These are phyloP conservation scores for Sarcoramphus papa DNA, from an alignment of 2,797 vertebrate species.

Conservation along the genomic window DNA sequence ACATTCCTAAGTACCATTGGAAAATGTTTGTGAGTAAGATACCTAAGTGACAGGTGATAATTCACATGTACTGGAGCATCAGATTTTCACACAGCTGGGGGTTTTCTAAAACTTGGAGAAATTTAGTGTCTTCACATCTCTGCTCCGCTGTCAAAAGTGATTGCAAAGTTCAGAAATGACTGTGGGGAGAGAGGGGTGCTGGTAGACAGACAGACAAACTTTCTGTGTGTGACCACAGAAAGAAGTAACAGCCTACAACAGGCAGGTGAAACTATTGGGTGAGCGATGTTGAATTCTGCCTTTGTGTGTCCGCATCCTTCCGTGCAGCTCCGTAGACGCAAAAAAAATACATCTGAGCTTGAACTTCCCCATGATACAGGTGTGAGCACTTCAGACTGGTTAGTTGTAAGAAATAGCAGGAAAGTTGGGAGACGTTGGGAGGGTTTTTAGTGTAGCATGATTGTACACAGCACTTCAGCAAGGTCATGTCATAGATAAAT, in stretches of 20 bases:
- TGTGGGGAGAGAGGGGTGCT: not conserved
- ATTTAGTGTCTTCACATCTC: not conserved
- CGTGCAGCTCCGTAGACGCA: fast-evolving
- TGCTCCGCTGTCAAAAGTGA: not conserved
- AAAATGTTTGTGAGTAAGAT: not conserved
- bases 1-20: not conserved
- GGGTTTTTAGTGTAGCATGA: not conserved
- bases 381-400: not conserved
- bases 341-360: not conserved
- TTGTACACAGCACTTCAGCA: not conserved
- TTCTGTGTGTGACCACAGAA: not conserved
- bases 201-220: not conserved
- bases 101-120: not conserved
- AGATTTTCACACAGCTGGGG: not conserved
- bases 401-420: not conserved
- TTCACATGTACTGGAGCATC: not conserved
- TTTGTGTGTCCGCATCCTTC: not conserved
- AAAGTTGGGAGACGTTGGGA: not conserved
- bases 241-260: not conserved
- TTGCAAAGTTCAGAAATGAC: not conserved
- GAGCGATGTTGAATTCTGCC: not conserved
- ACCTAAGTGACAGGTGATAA: not conserved
- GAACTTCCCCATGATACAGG: not conserved
- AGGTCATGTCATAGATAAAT: not conserved
- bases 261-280: not conserved